A percentile compares a stretch with the other conserved stretches of the same genome.
Conservation (phyloP, 2,888 invertebrate species). For the Globia sparganii region DNA sequence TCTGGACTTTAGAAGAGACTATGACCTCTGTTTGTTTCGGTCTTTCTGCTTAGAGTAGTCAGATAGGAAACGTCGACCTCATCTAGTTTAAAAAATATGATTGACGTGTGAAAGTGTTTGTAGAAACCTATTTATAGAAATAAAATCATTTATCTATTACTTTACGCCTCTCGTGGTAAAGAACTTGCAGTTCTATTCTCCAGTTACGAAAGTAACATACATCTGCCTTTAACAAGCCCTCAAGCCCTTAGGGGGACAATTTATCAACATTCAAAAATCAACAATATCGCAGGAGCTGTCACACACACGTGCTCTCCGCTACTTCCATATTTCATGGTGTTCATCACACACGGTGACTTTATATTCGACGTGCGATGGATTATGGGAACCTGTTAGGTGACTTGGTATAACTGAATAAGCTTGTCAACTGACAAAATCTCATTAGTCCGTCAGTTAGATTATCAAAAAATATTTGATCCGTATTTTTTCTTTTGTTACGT, state of each 20-base stretch:
- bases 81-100: no score
- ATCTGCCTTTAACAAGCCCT: conserved; percentile 12
- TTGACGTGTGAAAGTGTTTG: not conserved
- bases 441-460: no score
- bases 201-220: not conserved
- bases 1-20: no score
- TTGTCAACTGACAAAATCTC: no score
- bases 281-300: conserved; percentile 47
- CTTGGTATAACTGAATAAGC: not conserved
- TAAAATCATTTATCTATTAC: not conserved
- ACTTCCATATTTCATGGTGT: conserved; percentile 52
- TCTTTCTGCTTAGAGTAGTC: no score
- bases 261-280: conserved; percentile 61
- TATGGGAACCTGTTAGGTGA: not conserved
- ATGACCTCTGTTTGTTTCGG: no score
- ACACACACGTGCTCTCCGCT: conserved; percentile 40
- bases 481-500: no score
- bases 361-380: conserved; percentile 16
- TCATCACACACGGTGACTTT: conserved; percentile 38
- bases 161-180: no score
- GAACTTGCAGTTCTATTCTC: not conserved
- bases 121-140: not conserved
- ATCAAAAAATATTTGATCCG: no score
- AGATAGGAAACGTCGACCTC: no score
- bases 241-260: conserved; percentile 40